phyloP scores from a whole-genome alignment of 2,797 vertebrate species.

The Tamandua tetradactyla region DNA sequence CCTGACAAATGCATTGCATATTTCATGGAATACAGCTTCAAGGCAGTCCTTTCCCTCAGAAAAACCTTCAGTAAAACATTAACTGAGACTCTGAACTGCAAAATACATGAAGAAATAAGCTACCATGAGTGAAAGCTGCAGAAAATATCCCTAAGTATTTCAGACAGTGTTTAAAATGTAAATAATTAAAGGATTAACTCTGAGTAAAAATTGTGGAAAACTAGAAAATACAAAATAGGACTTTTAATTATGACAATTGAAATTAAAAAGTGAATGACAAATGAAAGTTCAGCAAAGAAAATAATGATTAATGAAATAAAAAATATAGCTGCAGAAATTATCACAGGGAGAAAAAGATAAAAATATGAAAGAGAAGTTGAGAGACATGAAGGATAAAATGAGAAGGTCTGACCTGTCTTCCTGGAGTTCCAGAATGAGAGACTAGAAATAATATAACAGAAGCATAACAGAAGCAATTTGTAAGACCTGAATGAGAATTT shows the following conservation, averaged over 20 bases:
- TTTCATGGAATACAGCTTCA: background rate
- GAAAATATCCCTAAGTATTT: background rate
- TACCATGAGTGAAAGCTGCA: background rate
- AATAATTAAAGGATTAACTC: background rate
- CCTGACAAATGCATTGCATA: background rate
- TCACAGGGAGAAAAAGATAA: background rate
- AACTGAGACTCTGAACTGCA: background rate
- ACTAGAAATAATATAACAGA: background rate
- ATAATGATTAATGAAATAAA: background rate
- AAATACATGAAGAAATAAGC: constrained; percentile 1
- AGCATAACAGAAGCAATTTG: background rate
- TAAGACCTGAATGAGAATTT: background rate
- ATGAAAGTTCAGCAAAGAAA: background rate
- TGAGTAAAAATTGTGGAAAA: no score
- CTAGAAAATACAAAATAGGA: background rate
- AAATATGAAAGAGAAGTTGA: background rate
- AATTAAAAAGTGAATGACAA: background rate
- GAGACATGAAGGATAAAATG: background rate
- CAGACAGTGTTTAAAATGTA: background rate
- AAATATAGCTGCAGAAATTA: background rate
- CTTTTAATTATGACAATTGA: background rate
- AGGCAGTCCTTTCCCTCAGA: background rate
- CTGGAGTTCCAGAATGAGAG: background rate
- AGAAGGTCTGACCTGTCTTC: background rate
- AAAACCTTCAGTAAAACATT: background rate